Evolutionary conservation across 2,113 vertebrate species (phyloP).

Genomic region (Charina bottae): DNA sequence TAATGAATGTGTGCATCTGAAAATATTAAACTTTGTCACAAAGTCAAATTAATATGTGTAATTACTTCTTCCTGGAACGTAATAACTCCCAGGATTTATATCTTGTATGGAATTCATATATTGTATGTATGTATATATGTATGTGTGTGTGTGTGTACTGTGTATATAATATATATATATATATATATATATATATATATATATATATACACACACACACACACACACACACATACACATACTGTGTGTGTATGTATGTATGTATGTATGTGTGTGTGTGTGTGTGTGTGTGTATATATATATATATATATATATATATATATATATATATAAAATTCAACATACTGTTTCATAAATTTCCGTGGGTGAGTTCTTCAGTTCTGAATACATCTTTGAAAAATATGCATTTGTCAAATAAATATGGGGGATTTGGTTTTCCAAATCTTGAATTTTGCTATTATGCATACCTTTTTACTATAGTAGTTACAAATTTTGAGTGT

Average conservation of each 20-base stretch:
- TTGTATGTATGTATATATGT: too few relatives aligned
- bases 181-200: too few relatives aligned
- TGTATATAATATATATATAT: too few relatives aligned
- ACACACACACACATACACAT: too few relatives aligned
- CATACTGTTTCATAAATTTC: not conserved
- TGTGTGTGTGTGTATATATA: not conserved
- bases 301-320: too few relatives aligned
- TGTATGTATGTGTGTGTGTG: not conserved
- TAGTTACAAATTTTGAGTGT: not conserved
- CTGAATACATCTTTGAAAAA: not conserved
- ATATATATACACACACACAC: too few relatives aligned
- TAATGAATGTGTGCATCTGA: too few relatives aligned
- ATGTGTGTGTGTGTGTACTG: too few relatives aligned
- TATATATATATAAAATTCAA: not conserved
- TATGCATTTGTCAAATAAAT: not conserved
- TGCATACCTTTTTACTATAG: not conserved
- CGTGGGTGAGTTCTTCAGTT: not conserved
- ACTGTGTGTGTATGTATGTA: too few relatives aligned
- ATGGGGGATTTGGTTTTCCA: not conserved
- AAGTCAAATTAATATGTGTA: too few relatives aligned
- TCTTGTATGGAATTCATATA: too few relatives aligned
- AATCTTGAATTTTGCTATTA: not conserved
- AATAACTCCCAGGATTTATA: not conserved
- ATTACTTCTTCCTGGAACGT: not conserved
- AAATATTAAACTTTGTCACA: too few relatives aligned